Percentiles rank a stretch among this genome's conserved stretches.
These are phyloP conservation scores for Artibeus lituratus DNA, from an alignment of 2,797 vertebrate species.

Conservation along the genomic window DNA sequence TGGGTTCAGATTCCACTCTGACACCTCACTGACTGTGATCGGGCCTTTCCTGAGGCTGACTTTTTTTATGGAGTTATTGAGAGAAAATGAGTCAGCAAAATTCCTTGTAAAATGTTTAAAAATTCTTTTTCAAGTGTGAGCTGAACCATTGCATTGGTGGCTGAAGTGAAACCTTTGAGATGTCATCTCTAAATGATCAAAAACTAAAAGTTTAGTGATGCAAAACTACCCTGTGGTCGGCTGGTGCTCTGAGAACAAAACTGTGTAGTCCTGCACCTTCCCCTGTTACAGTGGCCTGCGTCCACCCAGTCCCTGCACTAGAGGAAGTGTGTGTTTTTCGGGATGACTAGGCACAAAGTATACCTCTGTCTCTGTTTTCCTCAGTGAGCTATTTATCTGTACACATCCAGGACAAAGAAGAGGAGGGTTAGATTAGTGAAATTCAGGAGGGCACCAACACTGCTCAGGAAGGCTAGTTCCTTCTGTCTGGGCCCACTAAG, in stretches of 20 bases:
- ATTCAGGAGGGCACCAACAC: background rate
- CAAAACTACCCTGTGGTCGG: background rate
- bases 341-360: background rate
- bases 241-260: background rate
- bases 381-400: background rate
- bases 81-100: background rate
- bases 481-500: background rate
- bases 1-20: background rate
- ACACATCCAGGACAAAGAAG: background rate
- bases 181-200: background rate
- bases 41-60: background rate
- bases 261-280: background rate
- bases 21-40: background rate
- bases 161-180: conserved; percentile 32
- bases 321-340: background rate
- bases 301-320: background rate
- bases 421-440: background rate
- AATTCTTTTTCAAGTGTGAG: background rate
- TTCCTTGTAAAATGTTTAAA: background rate
- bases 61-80: background rate
- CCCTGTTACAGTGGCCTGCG: background rate
- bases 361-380: background rate
- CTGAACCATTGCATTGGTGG: background rate
- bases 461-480: background rate
- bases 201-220: background rate